Conservation (phyloP, 2,888 invertebrate genomes). For the Melangyna quadrimaculata region DNA sequence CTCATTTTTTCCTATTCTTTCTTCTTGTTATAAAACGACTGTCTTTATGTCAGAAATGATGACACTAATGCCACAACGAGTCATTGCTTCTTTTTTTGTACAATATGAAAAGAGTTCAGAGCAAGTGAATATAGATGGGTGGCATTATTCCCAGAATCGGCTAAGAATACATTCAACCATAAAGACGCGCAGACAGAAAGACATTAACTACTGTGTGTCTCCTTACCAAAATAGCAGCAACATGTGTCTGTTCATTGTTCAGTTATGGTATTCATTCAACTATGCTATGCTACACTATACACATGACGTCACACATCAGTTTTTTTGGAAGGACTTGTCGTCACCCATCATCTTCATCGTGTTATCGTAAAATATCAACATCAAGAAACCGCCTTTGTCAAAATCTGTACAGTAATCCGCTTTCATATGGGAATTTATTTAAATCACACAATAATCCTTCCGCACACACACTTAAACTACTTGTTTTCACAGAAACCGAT, state of each 20-base stretch:
- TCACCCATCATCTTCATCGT: slow-evolving; percentile 3
- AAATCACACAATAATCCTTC: slow-evolving; percentile 46
- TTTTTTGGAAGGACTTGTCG: background rate
- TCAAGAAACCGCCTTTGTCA: slow-evolving; percentile 21
- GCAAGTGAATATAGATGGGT: background rate
- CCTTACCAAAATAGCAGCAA: slow-evolving; percentile 56
- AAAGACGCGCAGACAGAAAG: slow-evolving; percentile 36
- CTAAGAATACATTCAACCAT: slow-evolving; percentile 9
- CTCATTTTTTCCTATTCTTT: background rate
- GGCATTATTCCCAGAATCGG: slow-evolving; percentile 24
- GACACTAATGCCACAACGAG: slow-evolving; percentile 52
- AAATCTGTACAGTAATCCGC: slow-evolving; percentile 40
- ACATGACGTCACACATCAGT: slow-evolving; percentile 50
- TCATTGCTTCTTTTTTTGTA: background rate
- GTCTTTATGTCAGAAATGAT: slow-evolving; percentile 53
- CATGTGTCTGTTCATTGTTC: slow-evolving; percentile 37
- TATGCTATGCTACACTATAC: too few species aligned
- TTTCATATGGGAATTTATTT: slow-evolving; percentile 52
- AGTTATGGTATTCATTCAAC: slow-evolving; percentile 19
- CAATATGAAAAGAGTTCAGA: background rate
- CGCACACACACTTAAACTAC: background rate
- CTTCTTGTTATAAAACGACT: slow-evolving; percentile 19
- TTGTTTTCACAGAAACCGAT: background rate
- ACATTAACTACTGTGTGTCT: slow-evolving; percentile 45
- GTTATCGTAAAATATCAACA: background rate